Percentiles rank a stretch among this genome's conserved stretches.
These are phyloP conservation scores for Megalops cyprinoides DNA, from an alignment of 2,797 vertebrate genomes.

Conservation along the genomic window DNA sequence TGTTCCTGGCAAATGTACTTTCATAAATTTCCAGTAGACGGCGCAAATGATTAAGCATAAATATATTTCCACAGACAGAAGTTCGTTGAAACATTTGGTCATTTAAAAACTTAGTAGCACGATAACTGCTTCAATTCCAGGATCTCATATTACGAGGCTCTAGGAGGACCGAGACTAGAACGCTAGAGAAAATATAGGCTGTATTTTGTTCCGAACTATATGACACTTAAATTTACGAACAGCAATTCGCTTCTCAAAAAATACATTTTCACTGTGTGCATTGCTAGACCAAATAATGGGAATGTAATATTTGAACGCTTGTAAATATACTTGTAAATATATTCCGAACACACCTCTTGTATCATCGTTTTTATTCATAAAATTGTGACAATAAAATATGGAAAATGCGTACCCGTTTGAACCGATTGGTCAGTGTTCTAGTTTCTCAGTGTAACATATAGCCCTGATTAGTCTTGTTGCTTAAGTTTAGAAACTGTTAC, in stretches of 20 bases:
- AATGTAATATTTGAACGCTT: no score
- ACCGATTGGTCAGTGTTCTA: background rate
- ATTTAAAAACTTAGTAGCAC: background rate
- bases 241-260: background rate
- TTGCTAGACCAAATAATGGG: background rate
- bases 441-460: background rate
- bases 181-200: background rate
- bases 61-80: conserved; percentile 49
- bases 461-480: background rate
- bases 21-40: conserved; percentile 84
- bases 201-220: background rate
- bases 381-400: background rate
- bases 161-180: no score
- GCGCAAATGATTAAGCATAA: conserved; percentile 88
- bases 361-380: background rate
- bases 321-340: background rate
- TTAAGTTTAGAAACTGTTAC: background rate
- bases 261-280: background rate
- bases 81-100: conserved; percentile 47
- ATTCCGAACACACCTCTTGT: background rate
- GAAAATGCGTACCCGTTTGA: background rate
- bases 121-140: background rate
- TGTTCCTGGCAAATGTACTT: conserved; percentile 66
- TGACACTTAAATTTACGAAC: background rate
- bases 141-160: background rate